A percentile compares a stretch with the other conserved stretches of the same genome.
These are phyloP conservation scores for Erythrocebus patas DNA, from an alignment of 2,113 vertebrate species.

Conservation along the genomic window DNA sequence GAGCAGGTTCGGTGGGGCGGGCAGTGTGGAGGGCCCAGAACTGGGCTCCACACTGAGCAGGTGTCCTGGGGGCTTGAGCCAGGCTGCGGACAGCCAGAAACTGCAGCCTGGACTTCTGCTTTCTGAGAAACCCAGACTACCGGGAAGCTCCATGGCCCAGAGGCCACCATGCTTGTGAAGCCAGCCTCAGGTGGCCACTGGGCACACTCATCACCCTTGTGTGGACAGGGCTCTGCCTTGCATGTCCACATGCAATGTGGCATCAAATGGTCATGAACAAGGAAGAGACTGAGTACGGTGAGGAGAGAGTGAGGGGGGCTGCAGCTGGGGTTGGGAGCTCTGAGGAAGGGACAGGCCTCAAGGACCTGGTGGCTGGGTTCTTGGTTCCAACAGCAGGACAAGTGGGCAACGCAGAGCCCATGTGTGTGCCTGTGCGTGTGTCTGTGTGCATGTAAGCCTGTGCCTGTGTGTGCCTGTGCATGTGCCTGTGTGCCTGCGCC, in stretches of 20 bases:
- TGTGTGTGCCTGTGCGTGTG: too few relatives aligned
- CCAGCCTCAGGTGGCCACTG: background rate
- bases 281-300: background rate
- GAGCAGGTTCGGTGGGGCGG: background rate
- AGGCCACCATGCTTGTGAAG: background rate
- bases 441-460: too few relatives aligned
- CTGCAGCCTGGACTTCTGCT: too few relatives aligned
- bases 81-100: background rate
- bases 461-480: too few relatives aligned
- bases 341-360: background rate
- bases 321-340: background rate
- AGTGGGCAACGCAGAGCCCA: too few relatives aligned
- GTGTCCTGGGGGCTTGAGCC: background rate
- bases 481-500: too few relatives aligned
- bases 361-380: background rate
- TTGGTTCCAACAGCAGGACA: too few relatives aligned
- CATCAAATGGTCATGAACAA: background rate
- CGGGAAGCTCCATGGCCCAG: background rate
- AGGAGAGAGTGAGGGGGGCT: background rate
- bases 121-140: background rate
- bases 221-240: too few relatives aligned
- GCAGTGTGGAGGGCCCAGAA: background rate
- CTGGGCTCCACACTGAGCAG: background rate
- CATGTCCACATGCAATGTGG: background rate
- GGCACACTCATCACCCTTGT: too few relatives aligned